Evolutionary conservation across 1,140 invertebrate species (phyloP).

Genomic region (Drosophila funebris): DNA sequence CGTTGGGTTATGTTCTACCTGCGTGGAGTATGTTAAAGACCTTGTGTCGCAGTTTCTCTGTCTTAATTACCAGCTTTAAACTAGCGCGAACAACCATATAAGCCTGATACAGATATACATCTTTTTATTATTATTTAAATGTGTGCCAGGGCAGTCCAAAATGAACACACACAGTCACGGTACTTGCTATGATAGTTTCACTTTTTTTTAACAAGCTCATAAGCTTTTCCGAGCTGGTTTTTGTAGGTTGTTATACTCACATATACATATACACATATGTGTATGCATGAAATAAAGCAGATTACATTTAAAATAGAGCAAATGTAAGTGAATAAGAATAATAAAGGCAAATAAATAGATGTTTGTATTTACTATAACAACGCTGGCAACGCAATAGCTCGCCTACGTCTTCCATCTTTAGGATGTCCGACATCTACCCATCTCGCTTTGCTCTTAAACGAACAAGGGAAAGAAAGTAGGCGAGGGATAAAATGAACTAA

Average conservation of each 20-base stretch:
- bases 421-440: no score
- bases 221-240: conserved; percentile 50
- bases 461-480: no score
- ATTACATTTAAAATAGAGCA: neutral
- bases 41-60: conserved; percentile 48
- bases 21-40: conserved; percentile 15
- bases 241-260: conserved; percentile 19
- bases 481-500: no score
- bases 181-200: conserved; percentile 61
- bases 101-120: conserved; percentile 6
- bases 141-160: conserved; percentile 31
- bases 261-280: conserved; percentile 1
- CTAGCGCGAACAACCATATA: neutral
- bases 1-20: conserved; percentile 28
- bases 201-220: conserved; percentile 66
- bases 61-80: conserved; percentile 29
- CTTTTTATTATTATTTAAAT: conserved; percentile 18
- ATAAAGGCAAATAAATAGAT: neutral
- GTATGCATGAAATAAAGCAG: neutral
- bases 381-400: no score
- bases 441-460: no score
- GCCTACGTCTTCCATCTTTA: no score
- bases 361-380: no score
- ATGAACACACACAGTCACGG: conserved; percentile 14
- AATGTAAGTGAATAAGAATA: neutral